These are phyloP conservation scores for Penaeus japonicus DNA, from an alignment of 1,140 invertebrate genomes.

Conservation along the genomic window DNA sequence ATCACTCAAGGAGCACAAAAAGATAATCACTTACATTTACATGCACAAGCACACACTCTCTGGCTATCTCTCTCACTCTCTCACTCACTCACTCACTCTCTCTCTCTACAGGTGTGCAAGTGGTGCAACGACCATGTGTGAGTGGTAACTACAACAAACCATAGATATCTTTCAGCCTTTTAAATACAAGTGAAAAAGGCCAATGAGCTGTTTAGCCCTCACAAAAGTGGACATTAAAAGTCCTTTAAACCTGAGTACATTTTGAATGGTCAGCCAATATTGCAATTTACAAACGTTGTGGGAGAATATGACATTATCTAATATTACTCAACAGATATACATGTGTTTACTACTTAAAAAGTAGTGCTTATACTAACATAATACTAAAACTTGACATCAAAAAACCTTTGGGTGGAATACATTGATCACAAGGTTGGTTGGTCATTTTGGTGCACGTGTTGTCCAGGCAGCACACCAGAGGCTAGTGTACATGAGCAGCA, in stretches of 20 bases:
- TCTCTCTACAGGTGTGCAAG: too few relatives aligned
- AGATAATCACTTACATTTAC: too few relatives aligned
- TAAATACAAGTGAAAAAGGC: background rate
- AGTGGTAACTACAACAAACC: too few relatives aligned
- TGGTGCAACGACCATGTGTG: too few relatives aligned
- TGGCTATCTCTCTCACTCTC: too few relatives aligned
- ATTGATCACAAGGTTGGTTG: slow-evolving; percentile 28
- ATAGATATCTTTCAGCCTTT: too few relatives aligned
- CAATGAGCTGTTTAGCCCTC: background rate
- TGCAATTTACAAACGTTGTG: background rate
- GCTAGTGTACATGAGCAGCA: background rate
- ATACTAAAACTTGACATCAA: slow-evolving; percentile 26
- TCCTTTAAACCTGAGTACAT: slow-evolving; percentile 25
- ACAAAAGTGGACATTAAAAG: background rate
- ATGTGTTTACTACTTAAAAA: background rate
- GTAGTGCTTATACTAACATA: slow-evolving; percentile 1
- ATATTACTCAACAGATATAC: slow-evolving; percentile 11
- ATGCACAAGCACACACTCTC: too few relatives aligned
- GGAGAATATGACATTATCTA: background rate
- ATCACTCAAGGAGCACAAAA: too few relatives aligned
- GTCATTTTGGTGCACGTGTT: background rate
- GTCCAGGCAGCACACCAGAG: slow-evolving; percentile 11
- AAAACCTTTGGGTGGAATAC: slow-evolving; percentile 34
- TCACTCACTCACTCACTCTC: too few relatives aligned
- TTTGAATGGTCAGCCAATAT: slow-evolving; percentile 18